Evolutionary conservation across 2,113 vertebrate genomes (phyloP), one percentile per base, ranked within the genome.

Genomic region (Balaeniceps rex): DNA sequence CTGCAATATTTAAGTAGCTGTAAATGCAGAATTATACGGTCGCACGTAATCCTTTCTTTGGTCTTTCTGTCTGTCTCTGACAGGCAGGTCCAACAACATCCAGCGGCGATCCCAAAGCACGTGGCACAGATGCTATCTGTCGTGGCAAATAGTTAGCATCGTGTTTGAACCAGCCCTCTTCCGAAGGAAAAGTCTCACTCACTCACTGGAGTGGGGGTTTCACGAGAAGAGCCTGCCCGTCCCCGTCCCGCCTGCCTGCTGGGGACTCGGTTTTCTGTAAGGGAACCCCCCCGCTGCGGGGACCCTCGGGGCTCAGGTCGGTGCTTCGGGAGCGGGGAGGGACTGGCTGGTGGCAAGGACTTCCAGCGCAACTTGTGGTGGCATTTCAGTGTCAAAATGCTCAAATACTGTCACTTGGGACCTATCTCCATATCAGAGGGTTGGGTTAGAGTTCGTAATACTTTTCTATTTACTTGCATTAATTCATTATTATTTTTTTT

Each of bases 321-420:
- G n/a, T 1, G 42, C 40, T 57, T 55, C 0, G 7, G 71, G 42
- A 40, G 36, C 0, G 2, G 52, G n/a, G 42, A 49, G 51, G 21
- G 47, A 25, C 38, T 34, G 47, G 34, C 28, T 54, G 19, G 47
- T 33, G 55, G 19, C 65, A 51, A 31, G 36, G 33, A 14, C 11
- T 15, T 52, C 64, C 68, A 65, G 49, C 1, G 3, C 51, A 24
- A 46, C 38, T 52, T 21, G 11, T 13, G 46, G 46, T 44, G 46
- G 24, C 29, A 22, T 29, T 52, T 25, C 40, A 7, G 24, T 38
- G 6, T 3, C 46, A 40, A 40, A 54, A 38, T 19, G 40, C 38
- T 33, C 65, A 34, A 29, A 29, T 28, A 10, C 18, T 9, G 52
- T 12, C 26, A 31, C 38, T 2, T 69, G 47, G 54, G 63, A 29